Conservation (phyloP, 2,888 invertebrate genomes). For the Drosophila aldrichi region DNA sequence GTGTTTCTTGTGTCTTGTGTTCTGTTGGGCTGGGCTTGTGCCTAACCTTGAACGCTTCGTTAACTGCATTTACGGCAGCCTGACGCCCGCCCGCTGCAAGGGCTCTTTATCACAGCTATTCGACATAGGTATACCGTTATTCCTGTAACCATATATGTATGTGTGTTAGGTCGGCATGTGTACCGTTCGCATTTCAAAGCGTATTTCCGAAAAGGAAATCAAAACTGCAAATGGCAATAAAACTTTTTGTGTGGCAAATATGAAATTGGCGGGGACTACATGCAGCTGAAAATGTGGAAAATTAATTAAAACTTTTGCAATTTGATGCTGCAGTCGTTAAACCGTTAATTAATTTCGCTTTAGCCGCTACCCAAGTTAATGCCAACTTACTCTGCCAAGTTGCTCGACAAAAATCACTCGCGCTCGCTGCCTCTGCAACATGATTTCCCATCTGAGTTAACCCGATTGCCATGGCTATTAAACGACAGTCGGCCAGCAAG, state of each 20-base stretch:
- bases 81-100: constrained; percentile 23
- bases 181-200: constrained; percentile 34
- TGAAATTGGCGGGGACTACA: constrained; percentile 20
- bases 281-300: constrained; percentile 38
- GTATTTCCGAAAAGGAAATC: constrained; percentile 58
- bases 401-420: constrained; percentile 30
- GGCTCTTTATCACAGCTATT: constrained; percentile 27
- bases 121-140: constrained; percentile 23
- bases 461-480: constrained; percentile 27
- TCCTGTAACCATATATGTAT: constrained; percentile 8
- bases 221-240: constrained; percentile 59
- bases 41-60: constrained; percentile 76
- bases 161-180: constrained; percentile 1
- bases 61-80: constrained; percentile 68
- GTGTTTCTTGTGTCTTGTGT: constrained; percentile 27
- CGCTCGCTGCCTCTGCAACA: constrained; percentile 15
- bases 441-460: constrained; percentile 28
- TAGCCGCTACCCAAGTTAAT: constrained; percentile 17
- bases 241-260: constrained; percentile 46
- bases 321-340: constrained; percentile 49
- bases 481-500: constrained; percentile 18
- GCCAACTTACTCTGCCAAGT: constrained; percentile 16
- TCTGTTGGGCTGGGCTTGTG: constrained; percentile 12
- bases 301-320: constrained; percentile 75
- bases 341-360: constrained; percentile 65